Percentiles rank a stretch among this genome's conserved stretches.
These are phyloP conservation scores for Cryptus viduatorius DNA, from an alignment of 2,888 invertebrate genomes.

Conservation along the genomic window DNA sequence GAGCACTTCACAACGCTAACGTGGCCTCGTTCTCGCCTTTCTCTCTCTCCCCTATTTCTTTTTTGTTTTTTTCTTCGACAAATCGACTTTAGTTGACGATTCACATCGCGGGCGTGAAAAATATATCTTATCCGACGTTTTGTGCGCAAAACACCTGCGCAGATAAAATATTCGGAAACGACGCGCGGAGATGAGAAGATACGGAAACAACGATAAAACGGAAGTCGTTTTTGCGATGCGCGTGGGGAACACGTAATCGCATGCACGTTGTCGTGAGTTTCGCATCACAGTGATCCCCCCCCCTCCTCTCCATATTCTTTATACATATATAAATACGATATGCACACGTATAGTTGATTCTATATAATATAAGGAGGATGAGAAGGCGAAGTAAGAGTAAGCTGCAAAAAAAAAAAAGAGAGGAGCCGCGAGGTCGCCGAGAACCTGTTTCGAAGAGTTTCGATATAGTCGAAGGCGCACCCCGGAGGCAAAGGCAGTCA, in stretches of 20 bases:
- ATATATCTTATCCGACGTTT: not conserved
- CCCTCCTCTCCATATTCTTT: no score
- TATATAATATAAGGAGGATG: constrained; percentile 9
- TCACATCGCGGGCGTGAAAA: not conserved
- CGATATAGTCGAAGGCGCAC: constrained; percentile 29
- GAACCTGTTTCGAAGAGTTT: constrained; percentile 68
- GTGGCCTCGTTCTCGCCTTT: constrained; percentile 63
- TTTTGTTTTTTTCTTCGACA: constrained; percentile 1
- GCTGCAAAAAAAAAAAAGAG: constrained; percentile 50
- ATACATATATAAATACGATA: not conserved
- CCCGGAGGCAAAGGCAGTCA: constrained; percentile 22
- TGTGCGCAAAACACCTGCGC: not conserved
- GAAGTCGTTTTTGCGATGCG: constrained; percentile 15
- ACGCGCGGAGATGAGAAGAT: not conserved
- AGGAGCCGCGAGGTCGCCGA: constrained; percentile 64
- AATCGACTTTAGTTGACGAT: constrained; percentile 16
- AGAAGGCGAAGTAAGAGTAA: constrained; percentile 35
- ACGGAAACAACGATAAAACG: constrained; percentile 4
- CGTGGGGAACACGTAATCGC: constrained; percentile 17
- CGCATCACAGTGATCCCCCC: not conserved
- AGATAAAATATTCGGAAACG: constrained; percentile 1
- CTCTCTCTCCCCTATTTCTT: constrained; percentile 23
- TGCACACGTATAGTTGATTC: not conserved
- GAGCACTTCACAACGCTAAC: constrained; percentile 50
- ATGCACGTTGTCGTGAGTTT: not conserved